Percentiles rank a stretch among this genome's conserved stretches.
Evolutionary conservation across 2,797 vertebrate genomes (phyloP).

Genomic region (Pithecia hirsuta): DNA sequence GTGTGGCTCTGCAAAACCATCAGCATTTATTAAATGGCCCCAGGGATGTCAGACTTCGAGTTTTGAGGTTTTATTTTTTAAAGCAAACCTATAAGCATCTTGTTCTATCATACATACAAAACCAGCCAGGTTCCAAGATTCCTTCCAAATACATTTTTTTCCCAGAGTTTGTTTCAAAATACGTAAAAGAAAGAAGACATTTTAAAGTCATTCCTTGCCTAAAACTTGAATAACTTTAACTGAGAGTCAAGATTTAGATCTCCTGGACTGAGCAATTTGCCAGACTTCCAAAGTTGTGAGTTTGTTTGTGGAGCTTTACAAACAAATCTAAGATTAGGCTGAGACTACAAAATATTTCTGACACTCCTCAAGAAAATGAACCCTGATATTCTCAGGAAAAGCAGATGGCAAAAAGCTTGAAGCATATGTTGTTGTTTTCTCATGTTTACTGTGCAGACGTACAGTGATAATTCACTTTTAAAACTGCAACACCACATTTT

Average conservation of each 20-base stretch:
- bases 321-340: slow-evolving; percentile 45
- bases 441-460: neutral
- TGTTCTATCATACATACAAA: slow-evolving; percentile 55
- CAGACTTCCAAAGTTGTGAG: neutral
- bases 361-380: neutral
- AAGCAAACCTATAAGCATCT: slow-evolving; percentile 64
- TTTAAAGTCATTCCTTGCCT: slow-evolving; percentile 43
- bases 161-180: slow-evolving; percentile 59
- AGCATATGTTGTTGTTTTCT: neutral
- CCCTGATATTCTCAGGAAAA: slow-evolving; percentile 5
- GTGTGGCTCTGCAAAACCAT: slow-evolving; percentile 9
- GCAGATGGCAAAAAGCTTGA: neutral
- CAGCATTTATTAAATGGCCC: slow-evolving; percentile 55
- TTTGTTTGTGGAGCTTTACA: slow-evolving; percentile 17
- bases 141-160: slow-evolving; percentile 29
- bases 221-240: neutral
- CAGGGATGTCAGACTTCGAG: slow-evolving; percentile 38
- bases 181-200: slow-evolving; percentile 43
- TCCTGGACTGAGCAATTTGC: slow-evolving; percentile 10
- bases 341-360: neutral
- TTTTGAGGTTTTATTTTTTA: slow-evolving; percentile 65
- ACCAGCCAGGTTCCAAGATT: slow-evolving; percentile 14
- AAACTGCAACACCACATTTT: neutral
- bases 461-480: neutral
- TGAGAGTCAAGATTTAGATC: neutral